Percentiles rank a stretch among this genome's conserved stretches.
Evolutionary conservation across 92 coral and sea anemone genomes (phyloP).

Genomic region (Epizoanthus ramosus): DNA sequence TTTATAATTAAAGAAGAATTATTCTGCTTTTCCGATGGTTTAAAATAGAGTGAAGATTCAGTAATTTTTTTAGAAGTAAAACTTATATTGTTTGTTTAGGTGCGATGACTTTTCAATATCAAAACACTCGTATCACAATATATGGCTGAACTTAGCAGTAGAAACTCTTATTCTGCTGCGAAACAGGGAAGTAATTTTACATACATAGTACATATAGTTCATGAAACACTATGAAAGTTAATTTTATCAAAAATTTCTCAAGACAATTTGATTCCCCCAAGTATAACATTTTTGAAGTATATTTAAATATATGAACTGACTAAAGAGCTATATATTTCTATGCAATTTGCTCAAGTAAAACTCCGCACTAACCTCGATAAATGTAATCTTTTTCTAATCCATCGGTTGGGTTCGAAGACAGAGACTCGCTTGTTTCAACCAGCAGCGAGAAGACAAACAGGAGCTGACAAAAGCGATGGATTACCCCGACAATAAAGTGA

Average conservation of each 20-base stretch:
- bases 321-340: too few relatives aligned
- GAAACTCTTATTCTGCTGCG: not conserved
- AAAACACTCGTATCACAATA: constrained; percentile 7
- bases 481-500: not conserved
- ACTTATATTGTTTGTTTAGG: not conserved
- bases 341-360: constrained; percentile 17
- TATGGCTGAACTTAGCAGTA: not conserved
- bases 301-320: too few relatives aligned
- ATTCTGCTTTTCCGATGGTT: not conserved
- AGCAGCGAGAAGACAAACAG: not conserved
- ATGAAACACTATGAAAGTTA: not conserved
- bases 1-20: not conserved
- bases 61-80: not conserved
- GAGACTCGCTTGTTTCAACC: not conserved
- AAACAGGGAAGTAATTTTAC: constrained; percentile 6
- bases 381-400: not conserved
- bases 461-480: not conserved
- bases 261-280: not conserved
- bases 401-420: not conserved
- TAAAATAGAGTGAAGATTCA: not conserved
- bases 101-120: not conserved
- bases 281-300: too few relatives aligned
- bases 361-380: constrained; percentile 31
- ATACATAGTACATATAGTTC: not conserved
- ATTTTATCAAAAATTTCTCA: not conserved